Evolutionary conservation across 2,888 invertebrate genomes (phyloP).

Genomic region (Acleris cristana): DNA sequence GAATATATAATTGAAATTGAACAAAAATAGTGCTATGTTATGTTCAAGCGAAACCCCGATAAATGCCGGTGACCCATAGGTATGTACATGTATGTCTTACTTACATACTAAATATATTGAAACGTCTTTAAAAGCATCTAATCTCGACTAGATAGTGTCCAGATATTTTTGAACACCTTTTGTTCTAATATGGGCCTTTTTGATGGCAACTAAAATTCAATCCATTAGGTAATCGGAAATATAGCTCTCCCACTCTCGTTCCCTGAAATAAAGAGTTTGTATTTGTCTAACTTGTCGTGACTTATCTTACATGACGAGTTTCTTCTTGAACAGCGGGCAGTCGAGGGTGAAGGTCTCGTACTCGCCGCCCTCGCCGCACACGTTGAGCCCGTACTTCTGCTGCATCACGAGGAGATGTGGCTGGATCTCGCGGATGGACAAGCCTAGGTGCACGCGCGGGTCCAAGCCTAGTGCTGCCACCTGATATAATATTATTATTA

Average conservation of each 20-base stretch:
- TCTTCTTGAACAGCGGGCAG: conserved; percentile 97
- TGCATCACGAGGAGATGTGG: conserved; percentile 94
- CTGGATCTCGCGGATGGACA: conserved; percentile 92
- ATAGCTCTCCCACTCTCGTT: too few relatives aligned
- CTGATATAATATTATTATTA: conserved; percentile 43
- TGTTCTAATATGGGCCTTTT: too few relatives aligned
- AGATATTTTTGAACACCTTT: too few relatives aligned
- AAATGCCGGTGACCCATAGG: too few relatives aligned
- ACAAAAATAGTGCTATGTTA: too few relatives aligned
- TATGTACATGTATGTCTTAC: too few relatives aligned
- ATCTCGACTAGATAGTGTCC: too few relatives aligned
- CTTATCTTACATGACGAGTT: conserved; percentile 92
- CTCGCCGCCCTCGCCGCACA: conserved; percentile 99
- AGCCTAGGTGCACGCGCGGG: conserved; percentile 93
- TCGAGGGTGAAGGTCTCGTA: conserved; percentile 99
- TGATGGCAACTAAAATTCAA: too few relatives aligned
- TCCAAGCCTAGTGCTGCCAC: conserved; percentile 95
- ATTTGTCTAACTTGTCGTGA: not conserved
- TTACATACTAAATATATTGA: too few relatives aligned
- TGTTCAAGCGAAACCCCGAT: too few relatives aligned
- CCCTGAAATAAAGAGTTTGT: not conserved
- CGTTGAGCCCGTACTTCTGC: conserved; percentile 96
- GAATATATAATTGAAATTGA: not conserved
- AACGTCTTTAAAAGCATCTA: not conserved
- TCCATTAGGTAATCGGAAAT: too few relatives aligned